Base-by-base conservation (phyloP, 2,888 invertebrate genomes). In the Caenorhabditis sp. region DNA sequence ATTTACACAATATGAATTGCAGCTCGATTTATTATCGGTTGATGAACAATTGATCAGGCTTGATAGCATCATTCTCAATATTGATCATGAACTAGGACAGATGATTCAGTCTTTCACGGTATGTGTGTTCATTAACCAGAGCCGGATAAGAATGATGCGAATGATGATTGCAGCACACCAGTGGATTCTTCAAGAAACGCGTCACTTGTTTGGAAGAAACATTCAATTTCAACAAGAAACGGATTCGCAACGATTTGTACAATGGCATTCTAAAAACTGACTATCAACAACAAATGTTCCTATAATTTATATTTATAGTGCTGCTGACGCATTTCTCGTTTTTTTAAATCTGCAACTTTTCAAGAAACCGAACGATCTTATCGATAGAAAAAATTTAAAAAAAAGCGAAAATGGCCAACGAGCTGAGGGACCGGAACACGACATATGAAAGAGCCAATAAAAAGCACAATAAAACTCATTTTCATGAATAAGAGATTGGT, bases 61-160 rank as follows among this genome's bases (percentile, higher is more conserved):
- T 2, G 45, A 53, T 5, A 27, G 30, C 9, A 58, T 80, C 20
- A 46, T 81, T 2, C 11, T 48, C 6, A 35, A 55, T 8, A 15
- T 81, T n/a, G 74, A 81, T 20, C 43, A 39, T 4, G 63, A 78
- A 24, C 30, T 82, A 39, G 56, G 56, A 9, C 30, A 62, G 20
- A 61, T 76, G 55, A 63, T 81, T 11, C 63, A 58, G 15, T 73
- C 76, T 0, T 83, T 83, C 35, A 50, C 71, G 61, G 82, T 83
- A 48, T 37, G 66, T 22, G n/a, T n/a, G 11, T 22, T 24, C 9
- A n/a, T 20, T 32, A 13, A 7, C 11, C n/a, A 26, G 20, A 26
- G 3, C 26, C 30, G 30, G 9, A 30, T 7, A 30, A 30, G 5
- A 30, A 30, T 30, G 6, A 48, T 26, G 11, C 24, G 22, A 46